A percentile compares a stretch with the other conserved stretches of the same genome.
These are phyloP conservation scores for Mormyrops attenuatus DNA, from an alignment of 2,797 vertebrate genomes.

Conservation along the genomic window DNA sequence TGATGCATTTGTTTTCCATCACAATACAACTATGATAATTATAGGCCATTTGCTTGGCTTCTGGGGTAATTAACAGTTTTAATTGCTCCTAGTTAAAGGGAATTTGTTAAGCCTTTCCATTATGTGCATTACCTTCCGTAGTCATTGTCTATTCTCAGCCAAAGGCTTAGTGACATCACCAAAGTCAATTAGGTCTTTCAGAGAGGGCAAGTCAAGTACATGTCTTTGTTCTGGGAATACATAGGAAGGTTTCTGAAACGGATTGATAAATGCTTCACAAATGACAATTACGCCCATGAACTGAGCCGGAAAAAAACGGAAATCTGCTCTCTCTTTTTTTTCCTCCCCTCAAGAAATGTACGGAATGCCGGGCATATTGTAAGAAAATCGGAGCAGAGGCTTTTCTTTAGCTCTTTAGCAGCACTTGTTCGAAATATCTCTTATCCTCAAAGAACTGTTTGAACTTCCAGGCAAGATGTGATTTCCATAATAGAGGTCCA, in stretches of 20 bases:
- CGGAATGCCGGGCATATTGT: constrained; percentile 27
- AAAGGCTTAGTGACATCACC: constrained; percentile 56
- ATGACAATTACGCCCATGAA: constrained; percentile 30
- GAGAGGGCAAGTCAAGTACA: constrained; percentile 41
- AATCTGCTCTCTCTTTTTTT: constrained; percentile 23
- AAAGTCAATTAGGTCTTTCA: constrained; percentile 62
- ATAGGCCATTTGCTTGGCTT: constrained; percentile 60
- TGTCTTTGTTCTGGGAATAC: constrained; percentile 50
- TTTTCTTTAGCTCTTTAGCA: constrained; percentile 19
- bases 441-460: constrained; percentile 1
- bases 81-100: constrained; percentile 64
- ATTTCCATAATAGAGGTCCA: constrained; percentile 16
- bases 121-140: constrained; percentile 49
- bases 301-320: constrained; percentile 23
- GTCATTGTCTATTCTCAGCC: constrained; percentile 40
- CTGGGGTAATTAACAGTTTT: constrained; percentile 64
- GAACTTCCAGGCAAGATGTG: constrained; percentile 23
- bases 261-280: constrained; percentile 38
- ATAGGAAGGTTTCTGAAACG: constrained; percentile 40
- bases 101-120: constrained; percentile 58
- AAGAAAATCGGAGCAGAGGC: constrained; percentile 32
- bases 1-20: constrained; percentile 44
- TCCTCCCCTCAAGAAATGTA: constrained; percentile 26
- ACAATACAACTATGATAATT: constrained; percentile 54
- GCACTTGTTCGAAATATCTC: constrained; percentile 22